A percentile compares a stretch with the other conserved stretches of the same genome.
These are phyloP conservation scores for Acrocephalus kingi DNA, from an alignment of 2,113 vertebrate genomes.

Conservation along the genomic window DNA sequence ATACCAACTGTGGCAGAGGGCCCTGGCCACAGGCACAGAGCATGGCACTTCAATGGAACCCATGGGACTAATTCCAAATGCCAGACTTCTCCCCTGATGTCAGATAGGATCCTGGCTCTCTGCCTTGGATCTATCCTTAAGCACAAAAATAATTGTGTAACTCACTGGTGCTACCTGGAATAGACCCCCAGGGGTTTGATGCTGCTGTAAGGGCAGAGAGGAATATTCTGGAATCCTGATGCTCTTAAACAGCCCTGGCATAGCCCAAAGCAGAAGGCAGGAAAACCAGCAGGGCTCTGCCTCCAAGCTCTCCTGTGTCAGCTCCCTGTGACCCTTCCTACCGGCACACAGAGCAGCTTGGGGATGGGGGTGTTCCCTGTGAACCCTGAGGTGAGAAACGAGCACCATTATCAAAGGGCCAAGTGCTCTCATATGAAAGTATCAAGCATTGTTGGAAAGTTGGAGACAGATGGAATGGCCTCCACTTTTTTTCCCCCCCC, in stretches of 20 bases:
- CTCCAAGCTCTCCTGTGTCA: background rate
- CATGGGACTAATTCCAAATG: background rate
- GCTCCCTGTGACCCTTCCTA: fast-evolving
- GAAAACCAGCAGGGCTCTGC: background rate
- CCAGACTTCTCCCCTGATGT: background rate
- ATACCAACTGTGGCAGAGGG: background rate
- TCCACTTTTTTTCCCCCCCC: background rate
- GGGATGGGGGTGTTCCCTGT: background rate
- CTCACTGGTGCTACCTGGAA: background rate
- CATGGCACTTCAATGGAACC: background rate
- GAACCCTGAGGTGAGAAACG: background rate
- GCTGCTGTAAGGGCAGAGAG: fast-evolving
- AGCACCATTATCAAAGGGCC: background rate
- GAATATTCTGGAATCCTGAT: background rate
- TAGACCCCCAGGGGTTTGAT: background rate
- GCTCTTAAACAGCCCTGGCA: background rate
- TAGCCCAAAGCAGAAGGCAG: background rate
- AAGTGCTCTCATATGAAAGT: background rate
- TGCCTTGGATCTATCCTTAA: background rate
- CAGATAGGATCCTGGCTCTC: background rate
- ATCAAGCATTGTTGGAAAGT: background rate
- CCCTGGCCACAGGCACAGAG: background rate
- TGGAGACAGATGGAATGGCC: background rate
- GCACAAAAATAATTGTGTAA: background rate
- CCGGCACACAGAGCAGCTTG: background rate